Evolutionary conservation across 1,140 invertebrate species (phyloP), one percentile per base, ranked within the genome.

Genomic region (Ceratina australensis): DNA sequence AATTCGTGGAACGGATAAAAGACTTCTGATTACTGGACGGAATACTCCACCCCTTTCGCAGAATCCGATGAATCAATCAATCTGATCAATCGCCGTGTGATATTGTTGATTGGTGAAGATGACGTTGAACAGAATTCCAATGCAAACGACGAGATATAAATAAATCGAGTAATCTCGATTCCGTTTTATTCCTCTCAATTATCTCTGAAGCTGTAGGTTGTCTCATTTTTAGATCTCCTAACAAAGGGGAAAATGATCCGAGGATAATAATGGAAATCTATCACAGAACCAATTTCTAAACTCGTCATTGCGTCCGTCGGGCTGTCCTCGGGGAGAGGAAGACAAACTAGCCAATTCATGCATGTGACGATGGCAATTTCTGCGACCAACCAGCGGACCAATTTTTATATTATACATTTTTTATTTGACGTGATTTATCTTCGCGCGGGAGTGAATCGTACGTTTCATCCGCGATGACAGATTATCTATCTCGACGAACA

Each of bases 371-470:
- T 16, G 52, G 52, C 52, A 54, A 54, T 54, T 54, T n/a, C 16
- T 13, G n/a, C 52, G 16, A 15, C 52, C 16, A 18, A 2, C 13
- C 15, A 42, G 33, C 3, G 33, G 33, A 42, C 33, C 33, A 42
- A 42, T 42, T 10, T 42, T 42, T 42, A 42, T 42, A 42, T 42
- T 42, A 54, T 54, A 54, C n/a, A 16, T 18, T 54, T 54, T 54
- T 54, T 54, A 54, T 54, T 16, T 16, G 52, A 54, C 52, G 42
- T 28, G 33, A 72, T 72, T 61, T 61, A 72, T 72, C 42, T 72
- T 28, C 22, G 22, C 24, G 42, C 0, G 4, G 3, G 28, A 61
- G 24, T 50, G 69, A 72, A 52, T 61, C 57, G 57, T 72, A 16
- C 26, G 24, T 72, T 61, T 22, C 33, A 42, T 42, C 10, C 47